Conservation (phyloP, 2,888 invertebrate species). For the Plutella xylostella region DNA sequence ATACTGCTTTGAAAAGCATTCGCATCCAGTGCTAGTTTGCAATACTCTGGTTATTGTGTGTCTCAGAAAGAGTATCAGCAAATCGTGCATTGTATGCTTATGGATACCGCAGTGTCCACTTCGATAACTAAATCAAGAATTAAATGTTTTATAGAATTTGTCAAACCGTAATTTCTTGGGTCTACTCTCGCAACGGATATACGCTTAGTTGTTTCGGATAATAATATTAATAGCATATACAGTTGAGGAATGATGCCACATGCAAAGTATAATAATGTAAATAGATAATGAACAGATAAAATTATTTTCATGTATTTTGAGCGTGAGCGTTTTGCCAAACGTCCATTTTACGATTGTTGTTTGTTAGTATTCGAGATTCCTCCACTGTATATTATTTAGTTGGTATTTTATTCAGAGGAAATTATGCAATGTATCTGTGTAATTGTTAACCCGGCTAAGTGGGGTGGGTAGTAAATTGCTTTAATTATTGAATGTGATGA, state of each 20-base stretch:
- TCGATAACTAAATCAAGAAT: neutral
- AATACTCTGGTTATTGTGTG: too few species aligned
- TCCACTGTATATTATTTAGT: conserved; percentile 61
- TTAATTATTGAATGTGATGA: neutral
- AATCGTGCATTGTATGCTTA: too few species aligned
- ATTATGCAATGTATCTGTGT: conserved; percentile 36
- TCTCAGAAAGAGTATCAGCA: too few species aligned
- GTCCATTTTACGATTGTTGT: conserved; percentile 50
- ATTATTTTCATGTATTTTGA: conserved; percentile 17
- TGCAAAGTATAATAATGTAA: neutral
- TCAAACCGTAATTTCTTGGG: too few species aligned
- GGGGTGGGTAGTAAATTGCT: conserved; percentile 9
- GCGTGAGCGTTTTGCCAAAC: conserved; percentile 32
- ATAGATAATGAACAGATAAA: neutral
- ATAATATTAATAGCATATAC: conserved; percentile 35
- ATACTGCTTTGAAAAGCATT: too few species aligned
- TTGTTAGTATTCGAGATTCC: conserved; percentile 47
- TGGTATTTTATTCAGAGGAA: conserved; percentile 35
- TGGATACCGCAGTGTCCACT: too few species aligned
- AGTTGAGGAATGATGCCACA: conserved; percentile 41
- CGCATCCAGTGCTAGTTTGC: too few species aligned
- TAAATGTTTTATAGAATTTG: conserved; percentile 1
- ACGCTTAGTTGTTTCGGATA: conserved; percentile 38
- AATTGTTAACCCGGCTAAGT: conserved; percentile 17
- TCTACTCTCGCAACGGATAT: conserved; percentile 22